phyloP scores from a whole-genome alignment of 2,888 invertebrate species.

The Gari tellinella region DNA sequence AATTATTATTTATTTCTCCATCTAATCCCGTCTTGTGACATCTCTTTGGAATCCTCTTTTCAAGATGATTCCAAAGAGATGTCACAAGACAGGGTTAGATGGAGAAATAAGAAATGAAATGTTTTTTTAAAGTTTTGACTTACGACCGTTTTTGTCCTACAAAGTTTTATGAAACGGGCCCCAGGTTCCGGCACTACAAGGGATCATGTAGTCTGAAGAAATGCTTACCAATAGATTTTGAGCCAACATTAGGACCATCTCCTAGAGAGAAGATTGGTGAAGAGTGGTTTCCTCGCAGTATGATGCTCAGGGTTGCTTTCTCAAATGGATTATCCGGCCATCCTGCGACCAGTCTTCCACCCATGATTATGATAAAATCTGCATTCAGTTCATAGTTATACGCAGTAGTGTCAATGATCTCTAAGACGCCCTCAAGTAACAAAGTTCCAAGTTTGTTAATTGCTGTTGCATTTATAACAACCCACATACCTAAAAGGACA shows the following conservation, averaged over 20 bases:
- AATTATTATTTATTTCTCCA: no score
- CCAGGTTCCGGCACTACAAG: no score
- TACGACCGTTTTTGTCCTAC: no score
- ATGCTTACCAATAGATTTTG: constrained; percentile 69
- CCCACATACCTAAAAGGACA: constrained; percentile 62
- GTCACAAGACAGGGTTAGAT: no score
- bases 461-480: constrained; percentile 60
- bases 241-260: constrained; percentile 60
- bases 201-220: neutral
- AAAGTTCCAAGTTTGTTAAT: constrained; percentile 60
- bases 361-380: constrained; percentile 65
- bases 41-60: no score
- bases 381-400: constrained; percentile 60
- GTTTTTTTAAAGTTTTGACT: no score
- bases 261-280: constrained; percentile 39
- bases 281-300: constrained; percentile 58
- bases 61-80: no score
- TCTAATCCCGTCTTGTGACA: no score
- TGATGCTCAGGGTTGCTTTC: constrained; percentile 55
- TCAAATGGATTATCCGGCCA: constrained; percentile 63
- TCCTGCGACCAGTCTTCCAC: constrained; percentile 68
- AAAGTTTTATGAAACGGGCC: no score
- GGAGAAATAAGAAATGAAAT: no score
- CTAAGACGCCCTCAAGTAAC: constrained; percentile 63
- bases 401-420: constrained; percentile 54